A percentile compares a stretch with the other conserved stretches of the same genome.
phyloP scores from a whole-genome alignment of 2,797 vertebrate genomes.

The Helicolenus hilgendorfi region DNA sequence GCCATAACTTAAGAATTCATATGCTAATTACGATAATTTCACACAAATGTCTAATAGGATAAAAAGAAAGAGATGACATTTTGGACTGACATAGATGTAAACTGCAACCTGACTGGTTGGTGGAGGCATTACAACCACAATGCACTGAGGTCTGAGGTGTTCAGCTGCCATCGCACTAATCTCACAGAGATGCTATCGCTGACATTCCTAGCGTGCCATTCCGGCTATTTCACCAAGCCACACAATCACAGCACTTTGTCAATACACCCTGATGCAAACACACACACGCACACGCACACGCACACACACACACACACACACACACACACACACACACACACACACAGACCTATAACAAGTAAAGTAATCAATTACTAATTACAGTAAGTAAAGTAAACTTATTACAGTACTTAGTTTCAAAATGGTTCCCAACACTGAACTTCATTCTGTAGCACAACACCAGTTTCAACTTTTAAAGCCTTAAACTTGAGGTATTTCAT shows the following conservation, averaged over 20 bases:
- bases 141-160: background rate
- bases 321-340: background rate
- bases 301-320: background rate
- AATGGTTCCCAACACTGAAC: too few relatives aligned
- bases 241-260: slow-evolving; percentile 64
- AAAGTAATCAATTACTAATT: background rate
- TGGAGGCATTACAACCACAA: background rate
- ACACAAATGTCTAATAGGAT: background rate
- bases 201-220: slow-evolving; percentile 62
- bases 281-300: background rate
- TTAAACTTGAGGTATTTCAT: background rate
- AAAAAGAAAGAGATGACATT: background rate
- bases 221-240: slow-evolving; percentile 26
- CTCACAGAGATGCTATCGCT: slow-evolving; percentile 62
- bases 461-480: background rate
- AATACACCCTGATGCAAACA: background rate
- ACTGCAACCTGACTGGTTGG: background rate
- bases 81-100: background rate
- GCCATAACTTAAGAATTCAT: too few relatives aligned
- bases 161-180: slow-evolving; percentile 58
- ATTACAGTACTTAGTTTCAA: background rate
- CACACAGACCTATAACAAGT: background rate
- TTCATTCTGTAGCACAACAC: background rate
- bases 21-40: too few relatives aligned
- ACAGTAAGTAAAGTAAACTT: background rate